Percentiles rank a stretch among this genome's conserved stretches.
Evolutionary conservation across 2,113 vertebrate species (phyloP).

Genomic region (Zapus hudsonius): DNA sequence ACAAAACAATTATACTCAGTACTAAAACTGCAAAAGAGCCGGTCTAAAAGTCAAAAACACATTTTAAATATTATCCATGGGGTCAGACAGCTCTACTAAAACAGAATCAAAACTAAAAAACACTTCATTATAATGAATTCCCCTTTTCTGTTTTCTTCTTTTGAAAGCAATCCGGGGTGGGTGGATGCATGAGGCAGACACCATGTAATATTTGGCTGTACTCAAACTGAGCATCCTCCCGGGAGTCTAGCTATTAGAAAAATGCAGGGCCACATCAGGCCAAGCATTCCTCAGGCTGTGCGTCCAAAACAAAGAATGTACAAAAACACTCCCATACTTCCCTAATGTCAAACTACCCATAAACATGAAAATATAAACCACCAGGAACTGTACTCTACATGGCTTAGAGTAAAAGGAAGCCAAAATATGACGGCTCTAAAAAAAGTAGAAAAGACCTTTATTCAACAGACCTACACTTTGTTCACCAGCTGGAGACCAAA

Average conservation of each 20-base stretch:
- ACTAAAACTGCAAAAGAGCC: conserved; percentile 17
- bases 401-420: conserved; percentile 39
- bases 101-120: not conserved
- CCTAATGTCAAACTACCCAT: not conserved
- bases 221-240: conserved; percentile 9
- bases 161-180: conserved; percentile 5
- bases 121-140: not conserved
- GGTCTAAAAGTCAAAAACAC: not conserved
- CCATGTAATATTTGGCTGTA: conserved; percentile 31
- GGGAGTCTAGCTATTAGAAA: conserved; percentile 14
- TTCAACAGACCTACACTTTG: not conserved
- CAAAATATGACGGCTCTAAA: conserved; percentile 16
- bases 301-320: conserved; percentile 33
- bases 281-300: not conserved
- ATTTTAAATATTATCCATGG: no score
- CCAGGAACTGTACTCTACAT: not conserved
- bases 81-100: not conserved
- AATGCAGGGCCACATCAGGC: not conserved
- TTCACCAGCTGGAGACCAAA: not conserved
- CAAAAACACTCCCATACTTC: conserved; percentile 64
- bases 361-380: conserved; percentile 35
- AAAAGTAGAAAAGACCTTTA: not conserved
- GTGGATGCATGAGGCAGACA: conserved; percentile 46
- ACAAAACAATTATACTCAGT: not conserved
- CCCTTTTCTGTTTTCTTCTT: conserved; percentile 47